Conservation (phyloP, 2,888 invertebrate genomes). For the Amblyjoppa proteus region DNA sequence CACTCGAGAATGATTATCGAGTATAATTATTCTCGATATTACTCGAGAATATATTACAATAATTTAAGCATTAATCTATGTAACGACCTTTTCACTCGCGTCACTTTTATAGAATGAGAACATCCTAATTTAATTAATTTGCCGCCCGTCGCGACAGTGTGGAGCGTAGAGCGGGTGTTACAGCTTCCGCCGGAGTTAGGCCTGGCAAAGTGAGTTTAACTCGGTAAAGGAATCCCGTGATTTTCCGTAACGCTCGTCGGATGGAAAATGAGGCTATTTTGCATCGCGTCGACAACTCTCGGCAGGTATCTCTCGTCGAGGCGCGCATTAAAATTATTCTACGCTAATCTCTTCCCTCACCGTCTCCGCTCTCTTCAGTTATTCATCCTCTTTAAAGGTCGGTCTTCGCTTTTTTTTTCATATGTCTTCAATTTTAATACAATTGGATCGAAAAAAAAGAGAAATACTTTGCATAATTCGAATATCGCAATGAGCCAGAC, state of each 20-base stretch:
- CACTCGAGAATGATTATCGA: neutral
- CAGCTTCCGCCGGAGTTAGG: conserved; percentile 21
- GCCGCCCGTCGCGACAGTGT: conserved; percentile 35
- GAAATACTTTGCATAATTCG: too few species aligned
- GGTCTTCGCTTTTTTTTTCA: neutral
- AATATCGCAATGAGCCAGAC: too few species aligned
- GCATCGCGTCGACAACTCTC: conserved; percentile 2
- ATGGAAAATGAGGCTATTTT: conserved; percentile 47
- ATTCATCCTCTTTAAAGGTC: neutral
- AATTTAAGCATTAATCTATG: neutral
- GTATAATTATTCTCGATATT: too few species aligned
- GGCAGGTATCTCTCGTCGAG: conserved; percentile 1
- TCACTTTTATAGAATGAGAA: conserved; percentile 29
- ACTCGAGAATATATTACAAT: neutral
- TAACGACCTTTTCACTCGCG: conserved; percentile 5
- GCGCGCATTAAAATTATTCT: conserved; percentile 38
- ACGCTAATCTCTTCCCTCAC: conserved; percentile 16
- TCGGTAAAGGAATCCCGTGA: conserved; percentile 36
- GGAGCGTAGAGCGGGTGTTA: neutral
- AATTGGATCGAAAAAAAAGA: too few species aligned
- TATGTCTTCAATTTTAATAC: neutral
- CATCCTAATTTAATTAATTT: conserved; percentile 54
- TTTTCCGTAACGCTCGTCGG: conserved; percentile 25
- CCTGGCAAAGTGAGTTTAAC: conserved; percentile 57
- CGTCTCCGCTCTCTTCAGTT: conserved; percentile 2